A percentile compares a stretch with the other conserved stretches of the same genome.
phyloP scores from a whole-genome alignment of 92 coral and sea anemone genomes.

The Epizoanthus rinbou region DNA sequence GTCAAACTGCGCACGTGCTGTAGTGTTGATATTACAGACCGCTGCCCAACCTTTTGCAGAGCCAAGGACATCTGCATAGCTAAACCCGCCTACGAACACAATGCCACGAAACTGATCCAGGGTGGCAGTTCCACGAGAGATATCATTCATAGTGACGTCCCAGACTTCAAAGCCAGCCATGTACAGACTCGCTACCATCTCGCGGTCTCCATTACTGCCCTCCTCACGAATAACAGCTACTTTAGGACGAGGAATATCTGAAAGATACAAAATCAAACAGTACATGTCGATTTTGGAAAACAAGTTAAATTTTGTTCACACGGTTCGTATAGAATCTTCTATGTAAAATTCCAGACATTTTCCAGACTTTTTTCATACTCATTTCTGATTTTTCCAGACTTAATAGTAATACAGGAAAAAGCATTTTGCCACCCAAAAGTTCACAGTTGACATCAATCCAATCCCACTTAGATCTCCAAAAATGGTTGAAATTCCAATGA shows the following conservation, averaged over 20 bases:
- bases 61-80: slow-evolving; percentile 97
- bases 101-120: slow-evolving; percentile 93
- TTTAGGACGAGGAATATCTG: slow-evolving; percentile 60
- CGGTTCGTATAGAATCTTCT: too few relatives aligned
- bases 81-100: slow-evolving; percentile 96
- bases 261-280: not conserved
- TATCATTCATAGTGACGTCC: slow-evolving; percentile 95
- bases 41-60: slow-evolving; percentile 99
- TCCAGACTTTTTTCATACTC: too few relatives aligned
- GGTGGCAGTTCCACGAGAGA: slow-evolving; percentile 73
- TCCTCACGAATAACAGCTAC: slow-evolving; percentile 96
- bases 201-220: slow-evolving; percentile 99
- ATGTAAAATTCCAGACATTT: too few relatives aligned
- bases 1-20: slow-evolving; percentile 77
- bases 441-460: too few relatives aligned
- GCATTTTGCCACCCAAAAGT: too few relatives aligned
- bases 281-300: not conserved
- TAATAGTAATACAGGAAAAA: too few relatives aligned
- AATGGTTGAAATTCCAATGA: too few relatives aligned
- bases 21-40: slow-evolving; percentile 85
- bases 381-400: too few relatives aligned
- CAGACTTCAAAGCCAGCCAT: slow-evolving; percentile 97
- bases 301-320: too few relatives aligned
- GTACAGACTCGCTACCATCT: slow-evolving; percentile 91
- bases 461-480: too few relatives aligned